These are phyloP conservation scores for Ambastaia sidthimunki DNA, from an alignment of 2,797 vertebrate genomes.

Conservation along the genomic window DNA sequence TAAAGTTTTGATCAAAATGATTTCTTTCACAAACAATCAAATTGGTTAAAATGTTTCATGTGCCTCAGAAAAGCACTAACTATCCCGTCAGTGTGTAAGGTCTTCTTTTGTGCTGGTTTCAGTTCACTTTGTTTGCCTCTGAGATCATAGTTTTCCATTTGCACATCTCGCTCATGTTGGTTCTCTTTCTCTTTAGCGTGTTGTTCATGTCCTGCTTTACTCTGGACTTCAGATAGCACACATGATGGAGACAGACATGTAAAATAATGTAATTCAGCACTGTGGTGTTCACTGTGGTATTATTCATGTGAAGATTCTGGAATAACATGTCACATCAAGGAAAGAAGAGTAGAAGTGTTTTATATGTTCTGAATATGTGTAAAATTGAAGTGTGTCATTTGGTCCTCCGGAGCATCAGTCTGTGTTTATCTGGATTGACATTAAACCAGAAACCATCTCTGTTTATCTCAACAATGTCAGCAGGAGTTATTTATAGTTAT, in stretches of 20 bases:
- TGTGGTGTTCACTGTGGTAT: background rate
- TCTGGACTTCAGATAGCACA: background rate
- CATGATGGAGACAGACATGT: background rate
- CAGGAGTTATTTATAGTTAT: background rate
- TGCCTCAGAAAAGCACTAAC: constrained; percentile 89
- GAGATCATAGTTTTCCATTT: constrained; percentile 33
- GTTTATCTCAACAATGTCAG: background rate
- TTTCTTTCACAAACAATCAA: constrained; percentile 99
- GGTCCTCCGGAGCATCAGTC: background rate
- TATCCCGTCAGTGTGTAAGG: constrained; percentile 74
- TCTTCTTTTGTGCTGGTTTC: constrained; percentile 28
- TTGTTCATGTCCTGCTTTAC: constrained; percentile 12
- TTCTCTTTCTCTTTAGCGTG: constrained; percentile 15
- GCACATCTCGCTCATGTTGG: constrained; percentile 23
- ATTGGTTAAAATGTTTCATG: constrained; percentile 97
- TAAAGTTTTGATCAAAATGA: constrained; percentile 95
- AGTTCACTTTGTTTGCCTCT: constrained; percentile 15
- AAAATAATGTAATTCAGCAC: background rate
- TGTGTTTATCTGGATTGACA: background rate
- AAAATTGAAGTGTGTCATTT: too few species aligned
- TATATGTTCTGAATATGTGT: background rate
- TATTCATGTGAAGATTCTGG: too few species aligned
- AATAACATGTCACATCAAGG: too few species aligned
- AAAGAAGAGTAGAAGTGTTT: background rate
- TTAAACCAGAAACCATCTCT: background rate